Conservation (phyloP, 2,888 invertebrate genomes). For the Tetragonula carbonaria region DNA sequence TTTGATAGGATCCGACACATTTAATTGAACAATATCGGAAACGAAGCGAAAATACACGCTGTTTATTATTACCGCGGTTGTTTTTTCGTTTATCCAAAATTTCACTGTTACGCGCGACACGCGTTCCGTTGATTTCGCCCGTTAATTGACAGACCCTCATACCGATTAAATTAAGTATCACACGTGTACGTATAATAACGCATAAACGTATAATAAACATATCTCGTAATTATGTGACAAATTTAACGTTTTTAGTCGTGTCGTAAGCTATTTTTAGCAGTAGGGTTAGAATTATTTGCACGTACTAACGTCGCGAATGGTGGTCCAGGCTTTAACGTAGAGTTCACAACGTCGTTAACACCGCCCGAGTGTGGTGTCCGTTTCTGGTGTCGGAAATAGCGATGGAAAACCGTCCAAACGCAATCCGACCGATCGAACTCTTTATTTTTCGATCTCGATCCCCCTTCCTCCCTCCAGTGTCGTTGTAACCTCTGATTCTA, state of each 20-base stretch:
- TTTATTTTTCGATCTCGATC: not conserved
- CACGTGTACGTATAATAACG: not conserved
- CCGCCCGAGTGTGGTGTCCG: constrained; percentile 37
- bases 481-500: not conserved
- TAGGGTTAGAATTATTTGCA: constrained; percentile 59
- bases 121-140: constrained; percentile 42
- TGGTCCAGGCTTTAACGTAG: constrained; percentile 79
- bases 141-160: constrained; percentile 18
- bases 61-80: constrained; percentile 18
- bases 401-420: constrained; percentile 7
- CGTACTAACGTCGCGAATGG: constrained; percentile 71
- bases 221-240: constrained; percentile 8
- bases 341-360: constrained; percentile 30
- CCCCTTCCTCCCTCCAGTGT: no score
- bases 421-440: not conserved
- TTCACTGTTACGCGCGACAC: constrained; percentile 3
- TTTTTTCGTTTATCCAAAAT: constrained; percentile 35
- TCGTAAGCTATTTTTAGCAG: constrained; percentile 47
- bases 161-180: constrained; percentile 3
- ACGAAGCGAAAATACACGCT: not conserved
- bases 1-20: constrained; percentile 51
- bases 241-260: constrained; percentile 41
- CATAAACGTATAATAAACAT: not conserved
- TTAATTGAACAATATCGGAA: constrained; percentile 42
- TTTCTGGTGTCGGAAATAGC: constrained; percentile 24